A percentile compares a stretch with the other conserved stretches of the same genome.
These are phyloP conservation scores for Andricus curvator DNA, from an alignment of 2,888 invertebrate genomes.

Conservation along the genomic window DNA sequence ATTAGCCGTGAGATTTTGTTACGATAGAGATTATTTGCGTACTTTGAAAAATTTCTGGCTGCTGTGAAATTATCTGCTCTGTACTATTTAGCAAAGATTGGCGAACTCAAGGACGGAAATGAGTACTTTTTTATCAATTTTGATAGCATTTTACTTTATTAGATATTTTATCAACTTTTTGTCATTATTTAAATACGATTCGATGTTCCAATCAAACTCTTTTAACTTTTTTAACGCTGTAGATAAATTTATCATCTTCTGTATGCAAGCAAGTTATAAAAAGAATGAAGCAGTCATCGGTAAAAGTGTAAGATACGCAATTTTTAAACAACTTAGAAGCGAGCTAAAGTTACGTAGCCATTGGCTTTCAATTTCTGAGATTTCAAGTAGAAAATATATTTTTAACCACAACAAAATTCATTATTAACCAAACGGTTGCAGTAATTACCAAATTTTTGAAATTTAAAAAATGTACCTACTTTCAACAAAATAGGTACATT, in stretches of 20 bases:
- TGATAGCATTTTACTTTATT: not conserved
- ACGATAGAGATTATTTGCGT: not conserved
- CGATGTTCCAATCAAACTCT: not conserved
- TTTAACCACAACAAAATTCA: no score
- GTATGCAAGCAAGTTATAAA: not conserved
- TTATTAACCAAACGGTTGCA: no score
- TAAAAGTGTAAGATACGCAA: not conserved
- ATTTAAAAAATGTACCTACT: no score
- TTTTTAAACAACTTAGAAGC: not conserved
- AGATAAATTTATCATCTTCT: not conserved
- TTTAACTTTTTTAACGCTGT: not conserved
- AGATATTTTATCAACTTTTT: not conserved
- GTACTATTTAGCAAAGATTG: not conserved
- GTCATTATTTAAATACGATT: not conserved
- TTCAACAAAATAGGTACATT: no score
- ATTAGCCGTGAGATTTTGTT: slow-evolving; percentile 9
- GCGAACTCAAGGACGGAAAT: not conserved
- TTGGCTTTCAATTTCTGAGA: no score
- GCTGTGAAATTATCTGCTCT: not conserved
- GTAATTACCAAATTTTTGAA: no score
- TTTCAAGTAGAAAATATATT: no score
- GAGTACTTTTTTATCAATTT: not conserved
- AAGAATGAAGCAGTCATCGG: not conserved
- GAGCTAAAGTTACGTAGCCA: not conserved
- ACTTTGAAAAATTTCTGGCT: not conserved